Conservation (phyloP, 92 coral and sea anemone species). For the Actinernus sp. region DNA sequence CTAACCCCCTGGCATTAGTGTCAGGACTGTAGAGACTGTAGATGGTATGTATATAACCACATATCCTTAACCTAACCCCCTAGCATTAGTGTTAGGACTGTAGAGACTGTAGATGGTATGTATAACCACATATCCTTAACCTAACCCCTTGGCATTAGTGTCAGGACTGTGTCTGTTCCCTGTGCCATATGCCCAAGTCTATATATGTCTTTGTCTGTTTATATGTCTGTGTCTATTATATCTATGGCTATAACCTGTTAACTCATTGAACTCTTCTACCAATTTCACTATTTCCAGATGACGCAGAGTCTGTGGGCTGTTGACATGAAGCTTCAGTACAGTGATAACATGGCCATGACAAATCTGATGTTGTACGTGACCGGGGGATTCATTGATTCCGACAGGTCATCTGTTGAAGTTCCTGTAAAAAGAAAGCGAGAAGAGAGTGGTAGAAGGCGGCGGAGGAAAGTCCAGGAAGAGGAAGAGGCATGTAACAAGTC, state of each 20-base stretch:
- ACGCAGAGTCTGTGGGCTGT: slow-evolving; percentile 90
- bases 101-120: no score
- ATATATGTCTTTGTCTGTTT: no score
- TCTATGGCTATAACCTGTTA: neutral
- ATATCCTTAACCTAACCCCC: no score
- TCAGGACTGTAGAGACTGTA: no score
- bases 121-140: no score
- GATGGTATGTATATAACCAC: no score
- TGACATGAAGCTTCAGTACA: slow-evolving; percentile 88
- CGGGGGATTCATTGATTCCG: slow-evolving; percentile 77
- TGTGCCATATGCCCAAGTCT: no score
- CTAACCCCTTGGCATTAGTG: no score
- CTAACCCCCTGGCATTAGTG: no score
- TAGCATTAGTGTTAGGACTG: no score
- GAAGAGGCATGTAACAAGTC: slow-evolving; percentile 69
- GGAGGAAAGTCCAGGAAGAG: slow-evolving; percentile 73
- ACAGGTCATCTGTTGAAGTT: slow-evolving; percentile 78
- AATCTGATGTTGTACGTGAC: slow-evolving; percentile 91
- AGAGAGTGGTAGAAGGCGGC: slow-evolving; percentile 75
- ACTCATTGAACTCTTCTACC: no score
- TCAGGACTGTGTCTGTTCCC: no score
- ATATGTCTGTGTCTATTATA: neutral
- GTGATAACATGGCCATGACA: slow-evolving; percentile 96
- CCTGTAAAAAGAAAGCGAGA: slow-evolving; percentile 82
- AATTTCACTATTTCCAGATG: slow-evolving; percentile 47